These are phyloP conservation scores for Lepidonotus clava DNA, from an alignment of 2,888 invertebrate genomes.

Conservation along the genomic window DNA sequence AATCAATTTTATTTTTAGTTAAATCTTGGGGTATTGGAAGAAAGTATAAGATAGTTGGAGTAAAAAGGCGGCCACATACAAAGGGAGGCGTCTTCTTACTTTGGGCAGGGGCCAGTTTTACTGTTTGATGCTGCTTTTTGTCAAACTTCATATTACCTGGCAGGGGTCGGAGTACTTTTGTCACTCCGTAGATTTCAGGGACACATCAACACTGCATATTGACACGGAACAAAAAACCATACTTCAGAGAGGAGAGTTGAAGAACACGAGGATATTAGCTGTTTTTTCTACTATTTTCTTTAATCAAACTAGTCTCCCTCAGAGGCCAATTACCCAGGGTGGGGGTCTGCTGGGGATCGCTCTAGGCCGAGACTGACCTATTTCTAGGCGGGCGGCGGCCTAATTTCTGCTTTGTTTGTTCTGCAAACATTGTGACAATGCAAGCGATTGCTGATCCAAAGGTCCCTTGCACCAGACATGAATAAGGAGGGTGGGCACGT, in stretches of 20 bases:
- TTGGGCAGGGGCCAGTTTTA: slow-evolving; percentile 5
- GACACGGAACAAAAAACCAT: background rate
- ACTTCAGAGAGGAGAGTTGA: background rate
- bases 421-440: slow-evolving; percentile 37
- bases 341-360: background rate
- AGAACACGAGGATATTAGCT: background rate
- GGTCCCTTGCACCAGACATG: slow-evolving; percentile 11
- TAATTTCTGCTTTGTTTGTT: slow-evolving; percentile 2
- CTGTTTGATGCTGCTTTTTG: slow-evolving; percentile 33
- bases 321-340: background rate
- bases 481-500: background rate
- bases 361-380: background rate
- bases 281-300: background rate
- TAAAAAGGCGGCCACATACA: slow-evolving; percentile 19
- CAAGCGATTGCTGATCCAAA: slow-evolving; percentile 44
- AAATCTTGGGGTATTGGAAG: background rate
- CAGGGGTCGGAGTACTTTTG: background rate
- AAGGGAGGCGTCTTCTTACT: background rate
- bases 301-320: no score
- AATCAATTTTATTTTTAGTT: background rate
- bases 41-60: background rate
- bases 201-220: slow-evolving; percentile 18
- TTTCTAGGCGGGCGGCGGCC: slow-evolving; percentile 15
- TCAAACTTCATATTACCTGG: slow-evolving; percentile 31
- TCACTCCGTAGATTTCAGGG: background rate